Evolutionary conservation across 2,797 vertebrate species (phyloP).

Genomic region (Discoglossus pictus): DNA sequence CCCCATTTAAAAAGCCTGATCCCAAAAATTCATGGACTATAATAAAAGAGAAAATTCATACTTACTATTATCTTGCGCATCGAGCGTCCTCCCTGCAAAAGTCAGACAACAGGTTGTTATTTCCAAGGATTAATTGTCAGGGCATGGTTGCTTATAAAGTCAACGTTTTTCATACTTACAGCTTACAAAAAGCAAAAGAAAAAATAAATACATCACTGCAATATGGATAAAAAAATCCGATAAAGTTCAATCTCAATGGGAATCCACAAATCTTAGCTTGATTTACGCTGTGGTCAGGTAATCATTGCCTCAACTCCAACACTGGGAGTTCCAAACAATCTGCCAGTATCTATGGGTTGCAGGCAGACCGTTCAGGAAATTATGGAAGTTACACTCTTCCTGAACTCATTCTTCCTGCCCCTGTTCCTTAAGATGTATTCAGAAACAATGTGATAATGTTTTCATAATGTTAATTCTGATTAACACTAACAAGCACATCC

Average conservation of each 20-base stretch:
- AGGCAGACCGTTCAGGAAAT: slow-evolving; percentile 34
- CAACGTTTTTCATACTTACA: slow-evolving; percentile 10
- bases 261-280: not conserved
- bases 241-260: not conserved
- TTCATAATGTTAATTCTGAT: not conserved
- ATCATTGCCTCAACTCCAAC: slow-evolving; percentile 5
- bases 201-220: slow-evolving; percentile 25
- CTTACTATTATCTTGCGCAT: not conserved
- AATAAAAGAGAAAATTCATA: not conserved
- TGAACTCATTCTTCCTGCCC: slow-evolving; percentile 34
- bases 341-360: slow-evolving; percentile 29
- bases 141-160: too few relatives aligned
- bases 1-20: too few relatives aligned
- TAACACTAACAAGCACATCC: not conserved
- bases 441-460: slow-evolving; percentile 17
- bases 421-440: slow-evolving; percentile 40
- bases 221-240: slow-evolving; percentile 2
- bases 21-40: too few relatives aligned
- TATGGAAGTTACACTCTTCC: slow-evolving; percentile 44
- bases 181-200: not conserved
- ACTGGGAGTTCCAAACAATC: not conserved
- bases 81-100: slow-evolving; percentile 6
- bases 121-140: not conserved
- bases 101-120: not conserved
- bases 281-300: not conserved